These are phyloP conservation scores for Cololabis saira DNA, from an alignment of 2,113 vertebrate genomes.

Conservation along the genomic window DNA sequence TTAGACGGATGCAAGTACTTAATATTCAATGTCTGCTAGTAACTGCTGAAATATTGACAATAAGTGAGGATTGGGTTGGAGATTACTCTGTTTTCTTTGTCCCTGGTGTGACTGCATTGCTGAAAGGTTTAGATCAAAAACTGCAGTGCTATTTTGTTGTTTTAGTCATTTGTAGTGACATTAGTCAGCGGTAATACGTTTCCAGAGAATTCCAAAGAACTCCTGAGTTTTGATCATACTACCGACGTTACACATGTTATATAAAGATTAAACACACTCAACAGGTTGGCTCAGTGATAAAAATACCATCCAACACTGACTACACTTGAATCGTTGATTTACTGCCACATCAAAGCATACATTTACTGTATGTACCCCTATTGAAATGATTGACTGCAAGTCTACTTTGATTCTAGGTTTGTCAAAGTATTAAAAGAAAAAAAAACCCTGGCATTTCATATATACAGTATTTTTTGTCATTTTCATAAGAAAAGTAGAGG, in stretches of 20 bases:
- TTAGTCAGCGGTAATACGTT: background rate
- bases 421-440: no score
- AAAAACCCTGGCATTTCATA: no score
- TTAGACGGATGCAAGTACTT: slow-evolving; percentile 12
- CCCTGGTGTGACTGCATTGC: background rate
- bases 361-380: no score
- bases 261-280: no score
- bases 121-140: background rate
- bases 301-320: background rate
- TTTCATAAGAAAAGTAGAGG: slow-evolving; percentile 1
- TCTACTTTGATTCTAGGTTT: no score
- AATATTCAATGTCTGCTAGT: slow-evolving; percentile 13
- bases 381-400: no score
- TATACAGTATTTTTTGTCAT: background rate
- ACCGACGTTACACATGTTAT: no score
- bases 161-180: background rate
- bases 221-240: no score
- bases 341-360: background rate
- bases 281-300: no score
- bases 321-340: background rate
- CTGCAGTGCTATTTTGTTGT: background rate
- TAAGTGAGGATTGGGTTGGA: background rate
- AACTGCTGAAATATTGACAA: slow-evolving; percentile 15
- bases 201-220: no score
- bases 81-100: background rate